A percentile compares a stretch with the other conserved stretches of the same genome.
Conservation (phyloP, 2,888 invertebrate species). For the Rhimphoctona megacephalus region DNA sequence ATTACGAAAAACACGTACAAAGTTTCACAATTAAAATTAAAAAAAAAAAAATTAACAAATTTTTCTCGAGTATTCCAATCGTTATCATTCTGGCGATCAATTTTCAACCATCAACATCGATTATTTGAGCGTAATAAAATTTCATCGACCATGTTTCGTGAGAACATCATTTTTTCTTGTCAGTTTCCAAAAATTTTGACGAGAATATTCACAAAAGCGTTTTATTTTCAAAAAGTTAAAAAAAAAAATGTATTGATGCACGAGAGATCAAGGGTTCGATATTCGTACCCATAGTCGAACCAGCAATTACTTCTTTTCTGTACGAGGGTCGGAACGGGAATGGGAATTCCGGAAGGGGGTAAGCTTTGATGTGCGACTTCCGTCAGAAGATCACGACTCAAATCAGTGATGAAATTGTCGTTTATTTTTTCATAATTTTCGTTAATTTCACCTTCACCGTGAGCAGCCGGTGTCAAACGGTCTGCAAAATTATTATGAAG, state of each 20-base stretch:
- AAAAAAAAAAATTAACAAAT: background rate
- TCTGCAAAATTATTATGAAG: slow-evolving; percentile 65
- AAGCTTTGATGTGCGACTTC: slow-evolving; percentile 81
- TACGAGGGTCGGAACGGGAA: slow-evolving; percentile 74
- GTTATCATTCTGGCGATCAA: background rate
- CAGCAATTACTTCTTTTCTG: slow-evolving; percentile 71
- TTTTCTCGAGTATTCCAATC: background rate
- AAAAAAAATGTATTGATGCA: background rate
- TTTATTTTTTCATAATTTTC: slow-evolving; percentile 56
- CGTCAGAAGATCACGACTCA: slow-evolving; percentile 77
- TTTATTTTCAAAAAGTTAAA: background rate
- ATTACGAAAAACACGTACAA: background rate
- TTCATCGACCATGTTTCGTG: background rate
- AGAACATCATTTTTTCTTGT: background rate
- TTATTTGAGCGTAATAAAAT: background rate
- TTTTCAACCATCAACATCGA: background rate
- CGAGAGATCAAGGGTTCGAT: slow-evolving; percentile 31
- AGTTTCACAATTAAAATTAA: background rate
- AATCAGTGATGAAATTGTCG: slow-evolving; percentile 74
- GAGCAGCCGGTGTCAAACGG: slow-evolving; percentile 70
- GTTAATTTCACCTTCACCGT: slow-evolving; percentile 38
- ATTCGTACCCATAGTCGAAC: slow-evolving; percentile 69
- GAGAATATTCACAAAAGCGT: background rate
- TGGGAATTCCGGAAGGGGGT: slow-evolving; percentile 80
- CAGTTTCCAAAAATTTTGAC: background rate